phyloP scores from a whole-genome alignment of 2,113 vertebrate species.

The Microcebus griseorufus region DNA sequence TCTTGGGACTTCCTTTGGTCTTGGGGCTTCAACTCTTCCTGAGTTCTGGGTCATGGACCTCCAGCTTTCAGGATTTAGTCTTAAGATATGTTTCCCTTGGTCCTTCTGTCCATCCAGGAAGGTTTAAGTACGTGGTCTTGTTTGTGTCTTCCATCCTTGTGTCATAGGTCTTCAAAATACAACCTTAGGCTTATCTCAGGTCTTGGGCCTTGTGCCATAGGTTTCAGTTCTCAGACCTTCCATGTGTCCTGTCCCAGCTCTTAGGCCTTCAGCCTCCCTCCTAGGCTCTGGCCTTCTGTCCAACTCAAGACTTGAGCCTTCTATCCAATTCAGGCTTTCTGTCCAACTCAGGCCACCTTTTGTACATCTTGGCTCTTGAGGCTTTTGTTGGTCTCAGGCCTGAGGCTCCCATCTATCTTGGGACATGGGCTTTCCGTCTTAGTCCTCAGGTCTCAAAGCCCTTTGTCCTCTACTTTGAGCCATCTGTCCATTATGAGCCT shows the following conservation, averaged over 20 bases:
- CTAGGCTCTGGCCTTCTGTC: background rate
- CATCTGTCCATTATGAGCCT: background rate
- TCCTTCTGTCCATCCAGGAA: background rate
- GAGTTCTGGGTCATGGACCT: background rate
- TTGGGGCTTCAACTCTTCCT: background rate
- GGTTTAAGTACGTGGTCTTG: background rate
- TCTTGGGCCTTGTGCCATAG: background rate
- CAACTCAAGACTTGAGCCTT: background rate
- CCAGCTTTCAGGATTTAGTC: slow-evolving; percentile 1
- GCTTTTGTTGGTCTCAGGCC: background rate
- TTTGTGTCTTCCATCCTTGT: background rate
- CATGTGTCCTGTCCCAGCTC: background rate
- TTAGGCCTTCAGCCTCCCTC: background rate
- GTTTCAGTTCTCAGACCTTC: background rate
- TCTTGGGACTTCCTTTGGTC: background rate
- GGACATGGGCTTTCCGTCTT: background rate
- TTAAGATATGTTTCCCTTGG: slow-evolving; percentile 23
- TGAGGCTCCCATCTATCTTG: background rate
- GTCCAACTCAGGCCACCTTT: background rate
- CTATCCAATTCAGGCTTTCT: background rate
- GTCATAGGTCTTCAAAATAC: background rate
- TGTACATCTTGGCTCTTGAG: background rate
- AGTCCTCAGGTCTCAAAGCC: background rate
- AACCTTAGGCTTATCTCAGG: background rate
- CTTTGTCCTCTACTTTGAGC: background rate